Conservation (phyloP, 2,113 vertebrate genomes). For the Phainopepla nitens region DNA sequence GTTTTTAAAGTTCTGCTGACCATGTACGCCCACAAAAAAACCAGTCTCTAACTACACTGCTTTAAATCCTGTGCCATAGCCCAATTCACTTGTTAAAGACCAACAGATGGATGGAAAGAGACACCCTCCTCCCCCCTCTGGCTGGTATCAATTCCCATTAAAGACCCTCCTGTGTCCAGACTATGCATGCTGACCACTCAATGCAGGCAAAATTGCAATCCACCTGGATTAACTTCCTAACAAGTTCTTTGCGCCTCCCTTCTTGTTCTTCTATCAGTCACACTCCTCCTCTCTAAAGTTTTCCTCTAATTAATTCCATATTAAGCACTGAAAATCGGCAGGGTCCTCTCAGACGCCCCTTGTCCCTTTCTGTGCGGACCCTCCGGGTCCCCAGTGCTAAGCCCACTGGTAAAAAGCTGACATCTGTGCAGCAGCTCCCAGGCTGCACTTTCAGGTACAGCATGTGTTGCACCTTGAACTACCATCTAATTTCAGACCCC, state of each 20-base stretch:
- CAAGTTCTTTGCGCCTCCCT: not conserved
- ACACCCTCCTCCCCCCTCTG: conserved; percentile 13
- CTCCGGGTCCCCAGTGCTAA: conserved; percentile 46
- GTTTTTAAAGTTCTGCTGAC: not conserved
- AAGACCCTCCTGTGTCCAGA: not conserved
- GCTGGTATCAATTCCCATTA: conserved; percentile 9
- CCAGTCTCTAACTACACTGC: not conserved
- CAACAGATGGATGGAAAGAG: conserved; percentile 47
- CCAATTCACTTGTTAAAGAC: conserved; percentile 12
- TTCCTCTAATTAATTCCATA: conserved; percentile 44
- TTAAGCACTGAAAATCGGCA: not conserved
- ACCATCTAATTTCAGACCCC: conserved; percentile 68
- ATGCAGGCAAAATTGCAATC: not conserved
- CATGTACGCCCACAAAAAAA: fast-evolving
- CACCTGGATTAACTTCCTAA: conserved; percentile 10
- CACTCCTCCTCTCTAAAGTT: not conserved
- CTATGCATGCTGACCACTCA: not conserved
- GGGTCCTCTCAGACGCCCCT: conserved; percentile 30
- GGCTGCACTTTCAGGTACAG: conserved; percentile 73
- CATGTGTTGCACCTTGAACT: conserved; percentile 79
- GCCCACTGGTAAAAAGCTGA: conserved; percentile 61
- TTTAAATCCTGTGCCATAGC: not conserved
- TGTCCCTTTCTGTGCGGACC: conserved; percentile 13
- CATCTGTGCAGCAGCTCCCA: conserved; percentile 76
- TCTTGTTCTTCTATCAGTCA: not conserved